Percentiles rank a stretch among this genome's conserved stretches.
Conservation (phyloP, 2,888 invertebrate species). For the Ormyrus thymus region DNA sequence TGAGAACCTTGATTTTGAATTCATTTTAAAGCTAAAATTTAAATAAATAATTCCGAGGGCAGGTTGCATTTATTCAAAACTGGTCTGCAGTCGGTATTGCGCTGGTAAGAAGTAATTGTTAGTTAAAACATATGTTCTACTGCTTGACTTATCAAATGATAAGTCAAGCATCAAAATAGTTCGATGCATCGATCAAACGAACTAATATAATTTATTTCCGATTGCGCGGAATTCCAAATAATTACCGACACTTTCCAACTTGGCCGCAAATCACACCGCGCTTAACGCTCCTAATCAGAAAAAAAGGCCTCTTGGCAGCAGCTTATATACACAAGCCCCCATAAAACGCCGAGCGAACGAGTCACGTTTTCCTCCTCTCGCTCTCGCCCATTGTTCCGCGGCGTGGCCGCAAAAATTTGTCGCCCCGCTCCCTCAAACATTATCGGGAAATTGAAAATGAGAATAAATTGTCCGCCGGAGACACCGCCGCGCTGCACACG, state of each 20-base stretch:
- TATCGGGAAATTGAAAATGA: slow-evolving; percentile 26
- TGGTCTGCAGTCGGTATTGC: too few species aligned
- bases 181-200: too few species aligned
- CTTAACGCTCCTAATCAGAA: background rate
- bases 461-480: slow-evolving; percentile 38
- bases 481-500: slow-evolving; percentile 9
- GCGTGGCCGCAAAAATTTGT: slow-evolving; percentile 9
- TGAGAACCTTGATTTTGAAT: too few species aligned
- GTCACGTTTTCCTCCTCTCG: slow-evolving; percentile 24
- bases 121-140: too few species aligned
- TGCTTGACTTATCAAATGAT: too few species aligned
- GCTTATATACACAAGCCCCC: background rate
- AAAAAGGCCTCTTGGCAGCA: background rate
- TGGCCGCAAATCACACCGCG: background rate
- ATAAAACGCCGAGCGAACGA: slow-evolving; percentile 31
- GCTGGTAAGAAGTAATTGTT: too few species aligned
- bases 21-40: too few species aligned
- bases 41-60: too few species aligned
- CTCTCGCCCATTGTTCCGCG: background rate
- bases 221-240: background rate
- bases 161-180: too few species aligned
- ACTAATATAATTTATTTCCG: too few species aligned
- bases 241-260: background rate
- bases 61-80: too few species aligned
- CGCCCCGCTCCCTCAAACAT: background rate